These are phyloP conservation scores for Danio tinwini DNA, from an alignment of 2,797 vertebrate species.

Conservation along the genomic window DNA sequence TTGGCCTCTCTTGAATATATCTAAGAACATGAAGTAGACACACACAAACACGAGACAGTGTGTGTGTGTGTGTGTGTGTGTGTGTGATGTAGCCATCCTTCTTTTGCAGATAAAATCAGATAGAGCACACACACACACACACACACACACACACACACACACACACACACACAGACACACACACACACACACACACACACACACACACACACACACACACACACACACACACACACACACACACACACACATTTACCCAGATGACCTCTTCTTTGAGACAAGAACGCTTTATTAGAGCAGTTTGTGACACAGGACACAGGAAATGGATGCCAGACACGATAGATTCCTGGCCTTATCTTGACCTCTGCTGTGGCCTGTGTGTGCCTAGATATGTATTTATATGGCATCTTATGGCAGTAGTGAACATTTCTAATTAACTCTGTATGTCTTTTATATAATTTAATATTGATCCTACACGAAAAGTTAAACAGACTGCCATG, in stretches of 20 bases:
- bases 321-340: conserved; percentile 69
- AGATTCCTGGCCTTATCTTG: conserved; percentile 62
- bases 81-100: conserved; percentile 64
- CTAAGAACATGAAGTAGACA: conserved; percentile 32
- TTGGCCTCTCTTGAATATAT: conserved; percentile 53
- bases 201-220: too few relatives aligned
- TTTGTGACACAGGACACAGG: conserved; percentile 68
- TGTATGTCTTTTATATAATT: background rate
- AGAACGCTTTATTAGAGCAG: conserved; percentile 66
- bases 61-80: conserved; percentile 39
- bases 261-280: conserved; percentile 64
- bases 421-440: conserved; percentile 3
- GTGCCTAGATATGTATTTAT: conserved; percentile 2
- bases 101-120: conserved; percentile 69
- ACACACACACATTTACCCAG: conserved; percentile 53
- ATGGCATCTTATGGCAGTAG: background rate
- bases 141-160: too few relatives aligned
- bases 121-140: conserved; percentile 48
- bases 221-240: too few relatives aligned
- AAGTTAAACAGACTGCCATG: too few relatives aligned
- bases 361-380: conserved; percentile 57
- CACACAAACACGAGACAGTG: conserved; percentile 8
- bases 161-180: too few relatives aligned
- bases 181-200: too few relatives aligned
- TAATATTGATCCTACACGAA: background rate